phyloP scores from a whole-genome alignment of 2,113 vertebrate species.

The Tenebrosternarchus preto region DNA sequence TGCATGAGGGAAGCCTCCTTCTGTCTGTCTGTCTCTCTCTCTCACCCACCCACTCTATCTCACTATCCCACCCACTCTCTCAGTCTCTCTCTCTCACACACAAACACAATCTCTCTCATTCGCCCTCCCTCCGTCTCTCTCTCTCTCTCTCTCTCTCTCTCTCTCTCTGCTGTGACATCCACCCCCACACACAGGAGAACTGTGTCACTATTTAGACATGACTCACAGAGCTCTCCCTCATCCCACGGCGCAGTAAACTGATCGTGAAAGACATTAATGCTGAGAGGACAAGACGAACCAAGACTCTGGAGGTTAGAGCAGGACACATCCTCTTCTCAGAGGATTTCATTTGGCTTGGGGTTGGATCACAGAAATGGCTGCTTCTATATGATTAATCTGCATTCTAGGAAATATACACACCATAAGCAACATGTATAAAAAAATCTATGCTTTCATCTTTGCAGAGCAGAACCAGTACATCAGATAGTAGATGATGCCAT shows the following conservation, averaged over 20 bases:
- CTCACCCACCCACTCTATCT: not conserved
- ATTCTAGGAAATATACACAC: too few relatives aligned
- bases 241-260: slow-evolving; percentile 14
- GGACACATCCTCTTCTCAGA: too few relatives aligned
- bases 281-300: slow-evolving; percentile 22
- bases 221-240: slow-evolving; percentile 36
- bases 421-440: too few relatives aligned
- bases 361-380: too few relatives aligned
- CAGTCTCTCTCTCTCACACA: not conserved
- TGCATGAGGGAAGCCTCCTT: not conserved
- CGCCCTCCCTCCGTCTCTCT: not conserved
- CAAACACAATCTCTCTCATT: too few relatives aligned
- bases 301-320: slow-evolving; percentile 1
- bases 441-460: too few relatives aligned
- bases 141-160: not conserved
- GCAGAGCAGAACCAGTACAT: too few relatives aligned
- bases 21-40: slow-evolving; percentile 10
- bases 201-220: slow-evolving; percentile 44
- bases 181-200: slow-evolving; percentile 27
- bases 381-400: too few relatives aligned
- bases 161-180: not conserved
- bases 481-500: not conserved
- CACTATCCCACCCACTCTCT: not conserved
- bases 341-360: not conserved
- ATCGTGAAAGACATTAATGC: slow-evolving; percentile 30